Percentiles rank a stretch among this genome's conserved stretches.
phyloP scores from a whole-genome alignment of 2,888 invertebrate species.

The Drosophila emarginata region DNA sequence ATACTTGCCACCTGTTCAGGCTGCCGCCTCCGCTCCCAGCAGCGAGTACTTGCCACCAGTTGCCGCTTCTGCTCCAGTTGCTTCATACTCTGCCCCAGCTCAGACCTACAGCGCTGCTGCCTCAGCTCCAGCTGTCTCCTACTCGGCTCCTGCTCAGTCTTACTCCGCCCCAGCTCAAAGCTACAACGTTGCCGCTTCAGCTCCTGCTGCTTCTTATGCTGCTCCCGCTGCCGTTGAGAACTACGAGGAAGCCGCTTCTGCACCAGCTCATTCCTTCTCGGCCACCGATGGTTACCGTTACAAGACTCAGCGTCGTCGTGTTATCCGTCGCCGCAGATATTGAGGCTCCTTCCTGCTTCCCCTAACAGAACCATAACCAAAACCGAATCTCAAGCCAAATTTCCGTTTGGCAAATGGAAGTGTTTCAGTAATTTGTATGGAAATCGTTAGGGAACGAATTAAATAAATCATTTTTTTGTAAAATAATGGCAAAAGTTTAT shows the following conservation, averaged over 20 bases:
- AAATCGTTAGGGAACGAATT: slow-evolving; percentile 54
- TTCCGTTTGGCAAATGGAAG: slow-evolving; percentile 24
- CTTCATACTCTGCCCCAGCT: slow-evolving; percentile 40
- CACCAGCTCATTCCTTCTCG: slow-evolving; percentile 75
- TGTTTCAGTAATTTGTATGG: slow-evolving; percentile 31
- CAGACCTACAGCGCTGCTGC: slow-evolving; percentile 52
- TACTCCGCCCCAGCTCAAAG: slow-evolving; percentile 37
- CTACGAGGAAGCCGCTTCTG: slow-evolving; percentile 56
- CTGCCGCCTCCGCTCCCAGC: slow-evolving; percentile 58
- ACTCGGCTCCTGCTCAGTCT: slow-evolving; percentile 42
- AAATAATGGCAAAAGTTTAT: slow-evolving; percentile 41
- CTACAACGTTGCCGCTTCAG: slow-evolving; percentile 35
- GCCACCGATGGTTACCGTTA: slow-evolving; percentile 80
- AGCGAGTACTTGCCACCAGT: slow-evolving; percentile 68
- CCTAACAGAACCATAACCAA: slow-evolving; percentile 22
- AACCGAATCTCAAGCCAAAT: slow-evolving; percentile 30
- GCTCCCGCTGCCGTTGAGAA: slow-evolving; percentile 31
- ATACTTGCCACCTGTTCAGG: slow-evolving; percentile 72
- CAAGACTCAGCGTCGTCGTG: slow-evolving; percentile 78
- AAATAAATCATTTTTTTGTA: slow-evolving; percentile 16
- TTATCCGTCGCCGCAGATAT: slow-evolving; percentile 71
- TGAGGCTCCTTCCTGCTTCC: slow-evolving; percentile 41
- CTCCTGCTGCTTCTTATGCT: slow-evolving; percentile 42
- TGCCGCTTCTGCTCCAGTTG: slow-evolving; percentile 49
- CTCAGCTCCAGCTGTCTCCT: slow-evolving; percentile 53